A percentile compares a stretch with the other conserved stretches of the same genome.
phyloP scores from a whole-genome alignment of 2,797 vertebrate species.

The Anguilla pacifica region DNA sequence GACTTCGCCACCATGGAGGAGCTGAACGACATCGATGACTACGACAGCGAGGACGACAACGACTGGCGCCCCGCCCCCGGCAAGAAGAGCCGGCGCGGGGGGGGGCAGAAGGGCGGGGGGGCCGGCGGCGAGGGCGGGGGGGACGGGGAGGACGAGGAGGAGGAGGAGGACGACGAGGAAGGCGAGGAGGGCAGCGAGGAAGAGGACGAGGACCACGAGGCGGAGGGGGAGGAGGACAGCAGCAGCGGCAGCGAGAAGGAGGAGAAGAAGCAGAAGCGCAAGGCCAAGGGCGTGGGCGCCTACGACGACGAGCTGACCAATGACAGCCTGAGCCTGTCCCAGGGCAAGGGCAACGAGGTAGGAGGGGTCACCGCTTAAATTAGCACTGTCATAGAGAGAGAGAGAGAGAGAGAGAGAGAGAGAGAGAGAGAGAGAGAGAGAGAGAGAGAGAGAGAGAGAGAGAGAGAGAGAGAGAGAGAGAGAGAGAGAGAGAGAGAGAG shows the following conservation, averaged over 20 bases:
- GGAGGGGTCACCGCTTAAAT: slow-evolving; percentile 24
- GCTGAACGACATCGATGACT: slow-evolving; percentile 96
- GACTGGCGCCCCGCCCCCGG: slow-evolving; percentile 91
- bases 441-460: too few relatives aligned
- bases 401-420: not conserved
- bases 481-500: too few relatives aligned
- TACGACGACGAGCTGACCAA: slow-evolving; percentile 97
- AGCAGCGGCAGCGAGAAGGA: slow-evolving; percentile 87
- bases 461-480: too few relatives aligned
- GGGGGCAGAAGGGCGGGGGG: slow-evolving; percentile 78
- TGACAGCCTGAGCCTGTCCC: slow-evolving; percentile 95
- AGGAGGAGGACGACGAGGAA: slow-evolving; percentile 26
- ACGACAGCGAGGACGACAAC: slow-evolving; percentile 97
- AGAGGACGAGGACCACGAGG: slow-evolving; percentile 22
- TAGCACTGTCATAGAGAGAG: not conserved
- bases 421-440: too few relatives aligned
- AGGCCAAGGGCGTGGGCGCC: slow-evolving; percentile 81
- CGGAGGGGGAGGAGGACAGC: slow-evolving; percentile 61
- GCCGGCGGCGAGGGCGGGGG: slow-evolving; percentile 77
- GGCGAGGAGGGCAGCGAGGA: slow-evolving; percentile 39
- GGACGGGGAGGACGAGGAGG: slow-evolving; percentile 57
- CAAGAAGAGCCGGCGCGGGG: slow-evolving; percentile 81
- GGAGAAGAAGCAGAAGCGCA: slow-evolving; percentile 85
- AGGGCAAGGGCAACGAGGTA: slow-evolving; percentile 97
- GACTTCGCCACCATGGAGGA: slow-evolving; percentile 98